Base-by-base conservation (phyloP, 2,797 vertebrate species). In the Nasua narica region DNA sequence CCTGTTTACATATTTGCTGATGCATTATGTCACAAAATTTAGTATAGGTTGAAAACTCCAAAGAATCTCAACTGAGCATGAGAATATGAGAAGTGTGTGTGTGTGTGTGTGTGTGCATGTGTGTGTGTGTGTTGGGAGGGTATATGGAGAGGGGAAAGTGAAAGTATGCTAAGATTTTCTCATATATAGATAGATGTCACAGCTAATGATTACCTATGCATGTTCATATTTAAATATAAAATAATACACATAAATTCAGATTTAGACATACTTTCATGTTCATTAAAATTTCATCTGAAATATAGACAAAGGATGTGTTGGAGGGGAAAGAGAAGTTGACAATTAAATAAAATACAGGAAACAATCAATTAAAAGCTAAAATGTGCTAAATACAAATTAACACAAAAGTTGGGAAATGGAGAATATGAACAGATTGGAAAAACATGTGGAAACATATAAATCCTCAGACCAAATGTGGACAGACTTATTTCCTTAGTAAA, bases 1-100 rank as follows among this genome's bases (percentile, higher is more conserved):
- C 76, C 35, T 92, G 6, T 65, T 92, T 92, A 87, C 72, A 58
- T 96, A 72, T 92, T 65, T 93, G n/a, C 37, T 95, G 70, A 72
- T 72, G 40, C 12, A 50, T 78, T 76, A 72, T 52, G 18, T 62
- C 40, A 92, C 25, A 65, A 43, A 95, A 92, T 87, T 95, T 90
- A 84, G 84, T 87, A 65, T 90, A 16, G 11, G 50, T 3, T 78
- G 40, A 78, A 92, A 92, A 87, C 25, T 78, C 13, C 23, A 87
- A 25, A 69, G 29, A 85, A 69, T 54, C 5, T 94, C 48, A 79
- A 27, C 54, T 83, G 60, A 69, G 69, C 29, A 23, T 69, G 60
- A 10, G 5, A 60, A 15, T n/a, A n/a, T n/a, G n/a, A n/a, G n/a
- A 29, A 46, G 2, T 69, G 18, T 87, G 10, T 15, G 5, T n/a